These are phyloP conservation scores for Falco peregrinus DNA, from an alignment of 2,797 vertebrate genomes.

Conservation along the genomic window DNA sequence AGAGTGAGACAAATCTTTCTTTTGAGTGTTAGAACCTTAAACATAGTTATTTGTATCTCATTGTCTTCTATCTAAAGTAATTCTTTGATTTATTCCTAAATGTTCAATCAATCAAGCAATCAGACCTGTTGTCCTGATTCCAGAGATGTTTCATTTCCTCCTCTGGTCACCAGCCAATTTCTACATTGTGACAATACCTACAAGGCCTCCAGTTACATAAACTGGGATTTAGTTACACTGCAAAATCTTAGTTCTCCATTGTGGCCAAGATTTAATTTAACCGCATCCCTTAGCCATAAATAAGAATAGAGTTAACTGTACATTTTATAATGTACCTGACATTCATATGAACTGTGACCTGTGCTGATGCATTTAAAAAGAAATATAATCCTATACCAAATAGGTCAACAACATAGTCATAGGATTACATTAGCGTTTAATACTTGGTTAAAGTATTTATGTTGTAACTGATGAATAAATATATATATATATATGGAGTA, in stretches of 20 bases:
- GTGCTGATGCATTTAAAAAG: neutral
- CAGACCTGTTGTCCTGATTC: neutral
- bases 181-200: neutral
- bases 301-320: neutral
- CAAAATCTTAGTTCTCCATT: neutral
- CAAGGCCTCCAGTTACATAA: neutral
- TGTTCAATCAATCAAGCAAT: neutral
- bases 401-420: neutral
- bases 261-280: neutral
- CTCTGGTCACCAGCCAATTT: neutral
- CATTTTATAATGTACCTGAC: neutral
- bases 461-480: neutral
- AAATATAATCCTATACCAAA: neutral
- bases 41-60: neutral
- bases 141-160: neutral
- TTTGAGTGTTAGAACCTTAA: neutral
- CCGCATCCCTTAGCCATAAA: neutral
- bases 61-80: neutral
- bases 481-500: neutral
- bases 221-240: neutral
- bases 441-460: neutral
- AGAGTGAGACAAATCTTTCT: neutral
- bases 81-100: neutral
- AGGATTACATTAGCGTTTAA: neutral
- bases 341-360: neutral